Percentiles rank a stretch among this genome's conserved stretches.
phyloP scores from a whole-genome alignment of 1,140 invertebrate genomes.

The Plectus sambesii region DNA sequence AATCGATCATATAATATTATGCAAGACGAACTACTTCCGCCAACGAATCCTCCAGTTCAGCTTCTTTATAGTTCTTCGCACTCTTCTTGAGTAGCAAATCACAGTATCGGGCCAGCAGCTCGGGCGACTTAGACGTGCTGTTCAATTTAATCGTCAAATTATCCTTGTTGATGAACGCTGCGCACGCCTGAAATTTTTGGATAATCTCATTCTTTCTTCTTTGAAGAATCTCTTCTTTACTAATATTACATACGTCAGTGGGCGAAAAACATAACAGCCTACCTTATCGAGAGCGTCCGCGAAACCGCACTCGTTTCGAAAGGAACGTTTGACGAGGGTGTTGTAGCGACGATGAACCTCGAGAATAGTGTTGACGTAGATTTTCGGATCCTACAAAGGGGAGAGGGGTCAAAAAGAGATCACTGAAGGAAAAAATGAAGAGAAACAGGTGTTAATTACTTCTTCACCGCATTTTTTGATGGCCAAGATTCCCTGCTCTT shows the following conservation, averaged over 20 bases:
- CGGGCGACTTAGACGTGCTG: slow-evolving; percentile 88
- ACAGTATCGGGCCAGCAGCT: slow-evolving; percentile 92
- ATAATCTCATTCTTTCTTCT: too few species aligned
- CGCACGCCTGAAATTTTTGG: too few species aligned
- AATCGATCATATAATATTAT: too few species aligned
- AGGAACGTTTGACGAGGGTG: slow-evolving; percentile 77
- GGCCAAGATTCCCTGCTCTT: slow-evolving; percentile 75
- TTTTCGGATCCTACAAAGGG: slow-evolving; percentile 74
- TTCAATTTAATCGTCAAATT: slow-evolving; percentile 74
- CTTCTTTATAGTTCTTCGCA: slow-evolving; percentile 94
- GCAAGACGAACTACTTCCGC: slow-evolving; percentile 81
- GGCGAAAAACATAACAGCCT: too few species aligned
- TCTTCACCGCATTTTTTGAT: slow-evolving; percentile 78
- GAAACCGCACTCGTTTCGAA: slow-evolving; percentile 92
- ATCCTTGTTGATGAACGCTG: slow-evolving; percentile 92
- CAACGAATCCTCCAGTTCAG: slow-evolving; percentile 90
- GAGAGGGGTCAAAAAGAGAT: too few species aligned
- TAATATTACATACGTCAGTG: too few species aligned
- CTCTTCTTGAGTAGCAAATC: slow-evolving; percentile 85
- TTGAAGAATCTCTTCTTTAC: too few species aligned
- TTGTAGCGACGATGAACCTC: slow-evolving; percentile 96
- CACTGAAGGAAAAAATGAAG: slow-evolving; percentile 7
- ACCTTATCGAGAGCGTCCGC: slow-evolving; percentile 88
- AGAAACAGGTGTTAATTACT: slow-evolving; percentile 50
- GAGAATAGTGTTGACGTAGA: slow-evolving; percentile 91